A percentile compares a stretch with the other conserved stretches of the same genome.
phyloP scores from a whole-genome alignment of 2,113 vertebrate species.

The Rattus norvegicus region GRCr8 NC_086030.1:35054501-35055000 shows the following conservation, averaged over 20 bases:
- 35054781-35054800: background rate
- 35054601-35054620: background rate
- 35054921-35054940: background rate
- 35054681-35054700: too few relatives aligned
- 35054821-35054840: background rate
- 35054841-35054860: accelerated
- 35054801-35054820: background rate
- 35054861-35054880: background rate
- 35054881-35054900: background rate
- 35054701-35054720: background rate
- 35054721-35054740: background rate
- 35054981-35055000: too few relatives aligned
- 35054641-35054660: background rate
- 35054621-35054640: background rate
- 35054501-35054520: background rate
- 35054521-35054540: accelerated
- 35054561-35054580: too few relatives aligned
- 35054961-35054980: background rate
- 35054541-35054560: too few relatives aligned
- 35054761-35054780: background rate
- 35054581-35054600: background rate
- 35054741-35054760: too few relatives aligned
- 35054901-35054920: background rate
- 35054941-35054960: accelerated
- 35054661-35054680: too few relatives aligned